phyloP scores from a whole-genome alignment of 1,140 invertebrate species.

The Tetragonula clypearis region DNA sequence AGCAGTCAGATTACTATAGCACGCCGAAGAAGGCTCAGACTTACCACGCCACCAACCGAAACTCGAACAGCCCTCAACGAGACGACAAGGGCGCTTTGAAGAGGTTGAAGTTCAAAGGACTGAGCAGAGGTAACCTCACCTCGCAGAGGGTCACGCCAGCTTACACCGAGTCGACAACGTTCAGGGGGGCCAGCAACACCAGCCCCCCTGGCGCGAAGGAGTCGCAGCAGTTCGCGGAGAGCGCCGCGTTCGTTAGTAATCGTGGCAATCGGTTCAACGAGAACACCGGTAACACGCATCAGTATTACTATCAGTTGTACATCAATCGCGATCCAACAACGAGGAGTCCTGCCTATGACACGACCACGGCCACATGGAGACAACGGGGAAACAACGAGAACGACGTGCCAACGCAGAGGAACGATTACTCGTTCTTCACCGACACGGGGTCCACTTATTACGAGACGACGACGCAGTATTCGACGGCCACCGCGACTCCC shows the following conservation, averaged over 20 bases:
- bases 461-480: constrained; percentile 58
- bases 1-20: constrained; percentile 58
- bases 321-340: constrained; percentile 47
- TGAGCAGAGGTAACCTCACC: constrained; percentile 61
- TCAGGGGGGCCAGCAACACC: constrained; percentile 73
- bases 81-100: constrained; percentile 68
- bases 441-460: constrained; percentile 61
- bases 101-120: constrained; percentile 63
- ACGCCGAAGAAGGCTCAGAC: constrained; percentile 63
- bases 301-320: constrained; percentile 66
- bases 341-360: constrained; percentile 31
- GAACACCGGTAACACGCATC: constrained; percentile 72
- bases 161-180: constrained; percentile 78
- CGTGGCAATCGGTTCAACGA: constrained; percentile 76
- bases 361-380: constrained; percentile 36
- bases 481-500: constrained; percentile 39
- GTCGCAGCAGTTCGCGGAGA: constrained; percentile 88
- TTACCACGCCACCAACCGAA: constrained; percentile 55
- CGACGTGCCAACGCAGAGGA: background rate
- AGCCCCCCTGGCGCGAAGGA: constrained; percentile 81
- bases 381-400: constrained; percentile 29
- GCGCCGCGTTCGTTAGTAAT: constrained; percentile 87
- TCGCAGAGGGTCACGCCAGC: constrained; percentile 65
- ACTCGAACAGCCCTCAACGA: constrained; percentile 57
- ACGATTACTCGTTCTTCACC: constrained; percentile 33